A percentile compares a stretch with the other conserved stretches of the same genome.
Conservation (phyloP, 2,113 vertebrate genomes). For the Irena cyanogastra region DNA sequence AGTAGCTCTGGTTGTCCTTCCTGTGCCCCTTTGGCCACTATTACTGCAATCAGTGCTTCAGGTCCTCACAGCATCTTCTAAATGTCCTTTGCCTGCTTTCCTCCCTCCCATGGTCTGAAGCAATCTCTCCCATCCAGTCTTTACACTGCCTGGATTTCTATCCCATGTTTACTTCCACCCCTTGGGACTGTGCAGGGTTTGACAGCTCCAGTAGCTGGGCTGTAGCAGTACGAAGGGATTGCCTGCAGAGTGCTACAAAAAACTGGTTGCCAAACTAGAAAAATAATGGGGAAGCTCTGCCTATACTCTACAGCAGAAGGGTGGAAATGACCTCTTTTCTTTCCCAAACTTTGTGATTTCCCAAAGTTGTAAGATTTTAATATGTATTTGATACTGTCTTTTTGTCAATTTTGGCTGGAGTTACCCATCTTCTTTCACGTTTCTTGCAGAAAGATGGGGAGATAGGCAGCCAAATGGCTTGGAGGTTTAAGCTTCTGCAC, state of each 20-base stretch:
- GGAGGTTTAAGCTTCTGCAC: neutral
- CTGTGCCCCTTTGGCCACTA: neutral
- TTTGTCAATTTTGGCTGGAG: neutral
- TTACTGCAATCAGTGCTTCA: neutral
- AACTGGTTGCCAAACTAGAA: neutral
- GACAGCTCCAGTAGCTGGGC: neutral
- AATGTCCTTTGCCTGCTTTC: neutral
- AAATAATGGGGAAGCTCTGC: neutral
- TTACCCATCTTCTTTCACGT: neutral
- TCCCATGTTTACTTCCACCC: neutral
- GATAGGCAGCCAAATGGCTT: neutral
- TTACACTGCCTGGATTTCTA: neutral
- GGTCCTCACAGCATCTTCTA: neutral
- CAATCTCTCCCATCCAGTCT: neutral
- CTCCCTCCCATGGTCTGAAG: neutral
- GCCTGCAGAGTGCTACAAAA: neutral
- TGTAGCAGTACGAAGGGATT: accelerated
- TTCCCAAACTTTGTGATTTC: neutral
- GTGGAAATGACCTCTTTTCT: neutral
- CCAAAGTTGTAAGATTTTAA: neutral
- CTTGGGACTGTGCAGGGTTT: neutral
- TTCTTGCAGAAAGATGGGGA: neutral
- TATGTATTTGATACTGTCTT: neutral
- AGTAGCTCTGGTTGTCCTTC: neutral
- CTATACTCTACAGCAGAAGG: neutral